Evolutionary conservation across 2,888 invertebrate genomes (phyloP), one percentile per base, ranked within the genome.

Genomic region (Coelopa pilipes): DNA sequence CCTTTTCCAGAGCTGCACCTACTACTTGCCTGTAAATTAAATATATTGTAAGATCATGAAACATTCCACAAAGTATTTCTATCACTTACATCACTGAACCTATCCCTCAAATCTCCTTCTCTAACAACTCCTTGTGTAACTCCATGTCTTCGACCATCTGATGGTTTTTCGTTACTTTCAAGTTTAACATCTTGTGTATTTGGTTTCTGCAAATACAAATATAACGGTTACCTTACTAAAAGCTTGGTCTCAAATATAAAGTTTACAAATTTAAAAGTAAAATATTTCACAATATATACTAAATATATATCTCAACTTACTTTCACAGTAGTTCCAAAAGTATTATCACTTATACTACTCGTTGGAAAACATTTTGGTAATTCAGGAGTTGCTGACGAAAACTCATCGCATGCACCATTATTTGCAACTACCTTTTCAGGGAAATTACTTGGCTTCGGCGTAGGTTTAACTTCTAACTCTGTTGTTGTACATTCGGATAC

Each of bases 1-100:
- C 94, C 94, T 92, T 94, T 94, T 90, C 94, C 94, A 91, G 94
- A 94, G 91, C 94, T 95, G 91, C 94, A 94, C 90, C 94, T 93
- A 91, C 94, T 94, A 92, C 94, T 94, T 89, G 94, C 93, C 94
- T 95, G 91, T 88, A 71, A 19, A 49, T n/a, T 50, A 24, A 13
- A 62, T 34, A 34, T 2, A 34, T 34, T 50, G 47, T 55, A 45
- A 57, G 60, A 9, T 4, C 12, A 53, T 19, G 62, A 55, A 24
- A 71, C 50, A 60, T 70, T 60, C 21, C 17, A 46, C 17, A 17
- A 12, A 55, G 15, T 45, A 12, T 46, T 12, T 66, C 46, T 34
- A 4, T 72, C 76, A 91, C 93, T 92, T 91, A 94, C 94, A 90
- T 94, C 94, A 90, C 93, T 94, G 87, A 94, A 92, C 88, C 94